Evolutionary conservation across 2,113 vertebrate genomes (phyloP).

Genomic region (Serilophus lunatus): DNA sequence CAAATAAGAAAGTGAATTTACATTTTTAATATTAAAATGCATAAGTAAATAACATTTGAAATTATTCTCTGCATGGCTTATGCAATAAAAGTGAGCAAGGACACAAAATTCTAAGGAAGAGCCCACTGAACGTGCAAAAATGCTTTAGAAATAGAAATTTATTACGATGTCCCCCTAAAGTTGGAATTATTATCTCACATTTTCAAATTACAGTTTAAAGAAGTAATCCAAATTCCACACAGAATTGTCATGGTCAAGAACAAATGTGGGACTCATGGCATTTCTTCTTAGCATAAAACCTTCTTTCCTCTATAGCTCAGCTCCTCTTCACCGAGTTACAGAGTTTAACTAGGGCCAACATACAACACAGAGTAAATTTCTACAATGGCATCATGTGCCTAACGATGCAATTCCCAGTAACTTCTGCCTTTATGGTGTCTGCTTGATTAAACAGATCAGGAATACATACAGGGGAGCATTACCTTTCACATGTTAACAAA

Average conservation of each 20-base stretch:
- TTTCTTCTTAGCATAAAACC: not conserved
- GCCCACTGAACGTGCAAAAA: not conserved
- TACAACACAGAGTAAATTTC: not conserved
- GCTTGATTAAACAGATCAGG: not conserved
- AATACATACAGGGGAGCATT: fast-evolving
- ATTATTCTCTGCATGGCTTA: not conserved
- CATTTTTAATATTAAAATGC: not conserved
- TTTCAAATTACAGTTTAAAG: not conserved
- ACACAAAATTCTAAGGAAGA: not conserved
- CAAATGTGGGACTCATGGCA: not conserved
- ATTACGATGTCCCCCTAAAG: not conserved
- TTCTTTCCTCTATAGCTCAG: not conserved
- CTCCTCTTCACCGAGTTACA: not conserved
- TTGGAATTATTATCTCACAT: not conserved
- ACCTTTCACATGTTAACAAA: fast-evolving
- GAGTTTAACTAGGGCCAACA: not conserved
- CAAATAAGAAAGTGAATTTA: not conserved
- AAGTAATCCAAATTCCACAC: not conserved
- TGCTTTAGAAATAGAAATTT: not conserved
- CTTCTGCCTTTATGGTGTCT: not conserved
- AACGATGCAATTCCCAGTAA: fast-evolving
- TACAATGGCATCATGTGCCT: fast-evolving
- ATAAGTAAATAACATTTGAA: not conserved
- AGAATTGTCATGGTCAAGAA: not conserved
- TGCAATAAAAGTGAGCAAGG: not conserved